Percentiles rank a stretch among this genome's conserved stretches.
Conservation (phyloP, 2,113 vertebrate species). For the Bubo bubo region DNA sequence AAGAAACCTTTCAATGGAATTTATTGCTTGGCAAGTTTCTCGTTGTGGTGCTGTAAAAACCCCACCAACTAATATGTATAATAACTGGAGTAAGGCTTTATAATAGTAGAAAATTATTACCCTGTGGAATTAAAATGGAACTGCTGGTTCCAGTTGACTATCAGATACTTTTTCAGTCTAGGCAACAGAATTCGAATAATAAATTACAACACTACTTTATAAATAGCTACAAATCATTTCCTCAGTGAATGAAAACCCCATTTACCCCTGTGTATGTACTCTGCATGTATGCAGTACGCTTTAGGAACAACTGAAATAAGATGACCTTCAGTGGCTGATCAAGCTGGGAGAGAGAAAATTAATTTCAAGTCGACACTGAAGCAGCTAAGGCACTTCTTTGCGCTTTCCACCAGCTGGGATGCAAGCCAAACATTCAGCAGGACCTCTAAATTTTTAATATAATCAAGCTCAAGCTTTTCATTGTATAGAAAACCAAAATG, state of each 20-base stretch:
- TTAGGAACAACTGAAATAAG: not conserved
- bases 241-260: constrained; percentile 1
- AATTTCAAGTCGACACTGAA: constrained; percentile 31
- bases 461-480: not conserved
- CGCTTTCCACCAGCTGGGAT: not conserved
- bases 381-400: not conserved
- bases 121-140: constrained; percentile 43
- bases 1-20: constrained; percentile 53
- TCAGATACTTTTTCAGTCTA: constrained; percentile 52
- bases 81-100: constrained; percentile 38
- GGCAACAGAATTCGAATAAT: constrained; percentile 34
- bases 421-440: constrained; percentile 2
- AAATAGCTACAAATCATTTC: constrained; percentile 56
- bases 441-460: not conserved
- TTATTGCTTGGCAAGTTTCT: constrained; percentile 61
- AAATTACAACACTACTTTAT: constrained; percentile 42
- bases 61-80: constrained; percentile 18
- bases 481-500: not conserved
- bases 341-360: constrained; percentile 31
- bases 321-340: constrained; percentile 19
- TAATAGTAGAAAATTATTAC: constrained; percentile 51
- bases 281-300: not conserved
- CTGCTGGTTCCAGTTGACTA: constrained; percentile 38
- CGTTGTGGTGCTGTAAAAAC: constrained; percentile 34
- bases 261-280: not conserved